phyloP scores from a whole-genome alignment of 1,140 invertebrate species.

The Solenopsis invicta region DNA sequence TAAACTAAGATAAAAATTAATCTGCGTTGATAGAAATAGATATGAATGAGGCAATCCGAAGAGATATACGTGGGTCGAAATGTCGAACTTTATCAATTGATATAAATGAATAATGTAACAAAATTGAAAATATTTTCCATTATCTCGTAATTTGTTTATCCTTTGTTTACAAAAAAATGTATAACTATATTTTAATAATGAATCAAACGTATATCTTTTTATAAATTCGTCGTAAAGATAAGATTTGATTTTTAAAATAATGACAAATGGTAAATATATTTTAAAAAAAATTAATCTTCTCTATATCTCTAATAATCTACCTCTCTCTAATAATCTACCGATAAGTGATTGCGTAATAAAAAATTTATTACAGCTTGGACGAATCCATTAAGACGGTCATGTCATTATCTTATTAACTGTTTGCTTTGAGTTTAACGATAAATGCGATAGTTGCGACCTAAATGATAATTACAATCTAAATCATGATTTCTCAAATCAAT shows the following conservation, averaged over 20 bases:
- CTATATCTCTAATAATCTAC: too few species aligned
- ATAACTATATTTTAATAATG: background rate
- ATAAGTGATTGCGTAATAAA: slow-evolving; percentile 6
- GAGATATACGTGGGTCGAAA: background rate
- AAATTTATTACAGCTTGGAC: background rate
- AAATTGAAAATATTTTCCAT: background rate
- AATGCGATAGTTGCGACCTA: background rate
- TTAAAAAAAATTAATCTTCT: background rate
- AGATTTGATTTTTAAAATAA: background rate
- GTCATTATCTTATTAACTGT: slow-evolving; percentile 32
- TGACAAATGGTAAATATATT: background rate
- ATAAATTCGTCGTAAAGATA: background rate
- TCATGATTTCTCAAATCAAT: background rate
- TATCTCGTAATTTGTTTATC: background rate
- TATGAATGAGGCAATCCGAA: background rate
- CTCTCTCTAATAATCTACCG: too few species aligned
- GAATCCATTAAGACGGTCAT: slow-evolving; percentile 9
- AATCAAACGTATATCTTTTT: background rate
- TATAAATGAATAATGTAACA: background rate
- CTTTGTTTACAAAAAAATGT: background rate
- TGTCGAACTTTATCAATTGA: too few species aligned
- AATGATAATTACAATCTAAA: slow-evolving; percentile 18
- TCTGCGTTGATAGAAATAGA: too few species aligned
- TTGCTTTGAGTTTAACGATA: background rate
- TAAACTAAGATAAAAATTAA: too few species aligned